These are phyloP conservation scores for Bemisia tabaci DNA, from an alignment of 1,140 invertebrate genomes.

Conservation along the genomic window DNA sequence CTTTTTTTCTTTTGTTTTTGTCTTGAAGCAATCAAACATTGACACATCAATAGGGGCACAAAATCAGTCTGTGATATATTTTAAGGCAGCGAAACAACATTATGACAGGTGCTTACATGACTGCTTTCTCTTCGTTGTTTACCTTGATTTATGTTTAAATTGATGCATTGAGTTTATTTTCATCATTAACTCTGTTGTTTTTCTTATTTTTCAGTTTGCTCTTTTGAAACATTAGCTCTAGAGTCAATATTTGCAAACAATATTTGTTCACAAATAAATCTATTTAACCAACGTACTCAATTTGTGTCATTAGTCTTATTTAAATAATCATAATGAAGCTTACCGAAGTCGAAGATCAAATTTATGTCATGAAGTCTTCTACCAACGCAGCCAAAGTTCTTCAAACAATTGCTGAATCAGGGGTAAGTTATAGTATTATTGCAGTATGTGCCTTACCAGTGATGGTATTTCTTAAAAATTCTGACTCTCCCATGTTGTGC, in stretches of 20 bases:
- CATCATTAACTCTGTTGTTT: too few species aligned
- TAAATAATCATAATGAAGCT: conserved; percentile 13
- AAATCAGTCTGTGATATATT: too few species aligned
- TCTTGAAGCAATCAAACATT: too few species aligned
- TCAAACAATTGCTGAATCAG: conserved; percentile 21
- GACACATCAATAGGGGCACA: too few species aligned
- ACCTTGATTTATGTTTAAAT: too few species aligned
- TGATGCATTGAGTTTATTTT: too few species aligned
- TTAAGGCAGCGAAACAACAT: too few species aligned
- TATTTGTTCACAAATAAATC: conserved; percentile 5
- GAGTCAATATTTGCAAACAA: conserved; percentile 6
- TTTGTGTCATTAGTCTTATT: neutral
- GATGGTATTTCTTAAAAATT: neutral
- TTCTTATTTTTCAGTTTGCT: conserved; percentile 28
- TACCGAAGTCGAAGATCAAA: conserved; percentile 15
- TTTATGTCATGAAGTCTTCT: conserved; percentile 22
- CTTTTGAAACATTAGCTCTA: conserved; percentile 15
- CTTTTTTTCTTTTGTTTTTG: too few species aligned
- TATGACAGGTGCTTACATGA: too few species aligned
- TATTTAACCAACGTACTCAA: conserved; percentile 3
- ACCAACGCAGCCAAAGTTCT: conserved; percentile 19
- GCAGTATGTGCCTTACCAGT: neutral
- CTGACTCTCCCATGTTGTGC: too few species aligned
- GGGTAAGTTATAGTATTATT: conserved; percentile 14
- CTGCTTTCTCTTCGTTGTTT: too few species aligned